Percentiles rank a stretch among this genome's conserved stretches.
phyloP scores from a whole-genome alignment of 2,888 invertebrate species.

The Aelia acuminata region DNA sequence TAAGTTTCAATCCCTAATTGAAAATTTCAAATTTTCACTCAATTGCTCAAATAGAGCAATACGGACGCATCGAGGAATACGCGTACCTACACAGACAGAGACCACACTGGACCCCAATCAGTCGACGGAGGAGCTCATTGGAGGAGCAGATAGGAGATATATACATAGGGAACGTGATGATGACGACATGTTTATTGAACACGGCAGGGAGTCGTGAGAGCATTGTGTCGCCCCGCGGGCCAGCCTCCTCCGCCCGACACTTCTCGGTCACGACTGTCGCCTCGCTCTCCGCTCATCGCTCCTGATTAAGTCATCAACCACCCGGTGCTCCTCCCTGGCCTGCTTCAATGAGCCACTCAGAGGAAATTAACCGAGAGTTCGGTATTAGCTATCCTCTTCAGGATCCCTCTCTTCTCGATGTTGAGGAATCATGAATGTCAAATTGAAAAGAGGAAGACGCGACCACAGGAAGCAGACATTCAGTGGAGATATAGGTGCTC shows the following conservation, averaged over 20 bases:
- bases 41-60: no score
- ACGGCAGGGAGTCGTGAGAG: conserved; percentile 21
- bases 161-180: conserved; percentile 23
- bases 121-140: background rate
- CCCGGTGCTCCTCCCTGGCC: background rate
- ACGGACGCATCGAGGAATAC: background rate
- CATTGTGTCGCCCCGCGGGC: conserved; percentile 18
- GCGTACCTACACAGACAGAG: background rate
- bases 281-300: background rate
- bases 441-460: no score
- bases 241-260: conserved; percentile 6
- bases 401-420: background rate
- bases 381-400: background rate
- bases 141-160: background rate
- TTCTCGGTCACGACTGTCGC: conserved; percentile 2
- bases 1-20: no score
- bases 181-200: conserved; percentile 45
- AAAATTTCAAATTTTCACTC: no score
- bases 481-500: no score
- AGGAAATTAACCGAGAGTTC: background rate
- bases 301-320: background rate
- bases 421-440: background rate
- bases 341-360: background rate
- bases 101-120: background rate
- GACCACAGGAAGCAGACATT: no score